These are phyloP conservation scores for Neocrepidodera transversa DNA, from an alignment of 2,888 invertebrate genomes.

Conservation along the genomic window DNA sequence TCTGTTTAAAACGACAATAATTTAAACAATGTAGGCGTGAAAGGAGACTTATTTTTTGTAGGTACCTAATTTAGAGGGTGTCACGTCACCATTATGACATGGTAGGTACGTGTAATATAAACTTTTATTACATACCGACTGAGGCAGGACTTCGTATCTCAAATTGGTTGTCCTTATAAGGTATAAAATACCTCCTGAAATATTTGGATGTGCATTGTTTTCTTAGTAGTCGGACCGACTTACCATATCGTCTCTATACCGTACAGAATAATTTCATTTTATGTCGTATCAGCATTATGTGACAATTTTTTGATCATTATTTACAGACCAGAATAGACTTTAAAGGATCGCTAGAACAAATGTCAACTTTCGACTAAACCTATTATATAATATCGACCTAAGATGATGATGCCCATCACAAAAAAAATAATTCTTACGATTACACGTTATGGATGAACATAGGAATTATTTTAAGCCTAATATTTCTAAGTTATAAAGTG, in stretches of 20 bases:
- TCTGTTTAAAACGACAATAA: slow-evolving; percentile 3
- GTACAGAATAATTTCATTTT: slow-evolving; percentile 12
- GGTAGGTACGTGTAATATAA: slow-evolving; percentile 28
- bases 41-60: slow-evolving; percentile 18
- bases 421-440: too few relatives aligned
- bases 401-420: too few relatives aligned
- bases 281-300: background rate
- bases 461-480: slow-evolving; percentile 1
- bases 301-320: slow-evolving; percentile 4
- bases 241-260: slow-evolving; percentile 7
- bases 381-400: too few relatives aligned
- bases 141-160: slow-evolving; percentile 18
- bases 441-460: too few relatives aligned
- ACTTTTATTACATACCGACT: slow-evolving; percentile 26
- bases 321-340: too few relatives aligned
- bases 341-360: too few relatives aligned
- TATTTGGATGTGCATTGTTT: slow-evolving; percentile 29
- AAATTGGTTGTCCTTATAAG: slow-evolving; percentile 31
- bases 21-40: slow-evolving; percentile 21
- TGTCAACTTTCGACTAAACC: too few relatives aligned
- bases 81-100: slow-evolving; percentile 27
- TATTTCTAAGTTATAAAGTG: slow-evolving; percentile 11
- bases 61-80: slow-evolving; percentile 21
- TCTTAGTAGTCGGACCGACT: slow-evolving; percentile 18
- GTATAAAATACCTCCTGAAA: slow-evolving; percentile 27